A percentile compares a stretch with the other conserved stretches of the same genome.
Conservation (phyloP, 2,797 vertebrate genomes). For the Hypotaenidia philippensis region DNA sequence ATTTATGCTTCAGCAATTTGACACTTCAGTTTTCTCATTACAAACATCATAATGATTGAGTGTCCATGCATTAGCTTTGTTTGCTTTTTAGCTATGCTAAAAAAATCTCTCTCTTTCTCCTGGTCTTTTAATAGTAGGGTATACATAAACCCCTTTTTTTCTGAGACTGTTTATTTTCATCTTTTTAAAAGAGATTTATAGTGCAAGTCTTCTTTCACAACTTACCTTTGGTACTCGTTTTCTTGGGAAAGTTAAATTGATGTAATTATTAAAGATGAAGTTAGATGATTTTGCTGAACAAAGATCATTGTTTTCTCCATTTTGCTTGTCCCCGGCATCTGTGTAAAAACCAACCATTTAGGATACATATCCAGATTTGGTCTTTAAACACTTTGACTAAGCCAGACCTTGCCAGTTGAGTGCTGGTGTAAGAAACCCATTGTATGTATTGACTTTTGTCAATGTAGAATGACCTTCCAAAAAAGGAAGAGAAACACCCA, state of each 20-base stretch:
- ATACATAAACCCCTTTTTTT: neutral
- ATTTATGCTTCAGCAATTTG: neutral
- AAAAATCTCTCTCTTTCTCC: neutral
- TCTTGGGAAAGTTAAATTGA: constrained; percentile 88
- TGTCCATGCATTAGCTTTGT: neutral
- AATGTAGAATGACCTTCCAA: neutral
- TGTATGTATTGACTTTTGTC: too few relatives aligned
- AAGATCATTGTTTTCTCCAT: constrained; percentile 85
- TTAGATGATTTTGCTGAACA: constrained; percentile 82
- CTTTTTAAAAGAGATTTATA: neutral
- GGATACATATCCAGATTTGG: neutral
- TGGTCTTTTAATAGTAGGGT: neutral
- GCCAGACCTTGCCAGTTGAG: neutral
- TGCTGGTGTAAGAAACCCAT: neutral
- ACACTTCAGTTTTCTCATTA: neutral
- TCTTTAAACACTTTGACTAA: neutral
- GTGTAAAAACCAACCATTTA: constrained; percentile 59
- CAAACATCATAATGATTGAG: neutral
- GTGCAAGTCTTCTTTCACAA: neutral
- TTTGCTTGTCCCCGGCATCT: constrained; percentile 86
- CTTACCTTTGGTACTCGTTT: constrained; percentile 95
- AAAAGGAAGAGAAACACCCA: neutral
- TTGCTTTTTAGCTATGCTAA: neutral
- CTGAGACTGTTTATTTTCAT: neutral
- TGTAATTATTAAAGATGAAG: constrained; percentile 85